Conservation (phyloP, 2,888 invertebrate species). For the Ornithoptera alexandrae region DNA sequence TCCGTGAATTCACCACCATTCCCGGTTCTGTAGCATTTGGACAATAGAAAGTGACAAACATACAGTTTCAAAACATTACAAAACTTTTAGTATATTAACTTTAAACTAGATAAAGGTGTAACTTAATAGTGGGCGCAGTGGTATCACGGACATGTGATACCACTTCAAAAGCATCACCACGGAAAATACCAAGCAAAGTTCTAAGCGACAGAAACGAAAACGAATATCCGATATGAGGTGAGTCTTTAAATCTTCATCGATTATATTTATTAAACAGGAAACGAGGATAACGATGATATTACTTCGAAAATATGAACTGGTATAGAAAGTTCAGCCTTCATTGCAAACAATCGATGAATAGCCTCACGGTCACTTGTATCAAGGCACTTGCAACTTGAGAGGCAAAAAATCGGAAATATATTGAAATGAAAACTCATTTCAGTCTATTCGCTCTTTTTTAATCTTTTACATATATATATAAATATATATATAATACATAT, state of each 20-base stretch:
- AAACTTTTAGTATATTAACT: background rate
- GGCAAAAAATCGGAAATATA: too few relatives aligned
- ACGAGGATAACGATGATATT: background rate
- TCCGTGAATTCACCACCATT: background rate
- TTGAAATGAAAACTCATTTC: too few relatives aligned
- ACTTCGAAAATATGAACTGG: too few relatives aligned
- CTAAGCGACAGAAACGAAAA: constrained; percentile 65
- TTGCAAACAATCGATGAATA: too few relatives aligned
- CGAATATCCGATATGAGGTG: constrained; percentile 75
- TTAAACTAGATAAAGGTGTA: constrained; percentile 15
- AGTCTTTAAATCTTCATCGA: constrained; percentile 33
- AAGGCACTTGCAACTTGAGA: too few relatives aligned
- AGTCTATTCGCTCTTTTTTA: too few relatives aligned
- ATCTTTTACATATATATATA: too few relatives aligned
- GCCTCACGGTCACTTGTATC: too few relatives aligned
- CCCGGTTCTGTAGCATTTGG: background rate
- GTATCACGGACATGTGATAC: constrained; percentile 77
- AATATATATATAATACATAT: too few relatives aligned
- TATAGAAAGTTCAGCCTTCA: too few relatives aligned
- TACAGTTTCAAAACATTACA: background rate
- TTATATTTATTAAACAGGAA: background rate
- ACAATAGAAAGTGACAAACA: constrained; percentile 5
- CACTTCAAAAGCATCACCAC: constrained; percentile 61
- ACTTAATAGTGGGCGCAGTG: constrained; percentile 41
- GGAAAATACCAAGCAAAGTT: constrained; percentile 59